Percentiles rank a stretch among this genome's conserved stretches.
phyloP scores from a whole-genome alignment of 2,888 invertebrate species.

The Meteorus cinctellus region DNA sequence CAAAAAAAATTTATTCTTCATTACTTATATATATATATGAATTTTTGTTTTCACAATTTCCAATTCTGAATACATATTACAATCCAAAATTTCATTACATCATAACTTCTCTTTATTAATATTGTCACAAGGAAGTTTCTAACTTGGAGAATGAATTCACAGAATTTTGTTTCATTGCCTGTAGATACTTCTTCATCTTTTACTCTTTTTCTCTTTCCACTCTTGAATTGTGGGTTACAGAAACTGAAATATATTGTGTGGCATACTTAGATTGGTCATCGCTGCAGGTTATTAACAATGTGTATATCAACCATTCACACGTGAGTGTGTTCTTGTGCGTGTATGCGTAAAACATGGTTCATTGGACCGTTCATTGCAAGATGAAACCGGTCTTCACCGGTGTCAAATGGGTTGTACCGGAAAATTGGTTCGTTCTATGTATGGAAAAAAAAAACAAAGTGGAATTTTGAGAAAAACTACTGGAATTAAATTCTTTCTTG shows the following conservation, averaged over 20 bases:
- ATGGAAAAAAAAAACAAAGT: not conserved
- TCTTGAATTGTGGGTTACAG: constrained; percentile 53
- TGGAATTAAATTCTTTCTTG: too few relatives aligned
- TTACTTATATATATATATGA: not conserved
- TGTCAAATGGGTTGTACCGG: not conserved
- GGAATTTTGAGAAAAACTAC: too few relatives aligned
- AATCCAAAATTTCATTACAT: constrained; percentile 3
- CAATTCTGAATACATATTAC: not conserved
- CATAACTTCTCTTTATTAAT: not conserved
- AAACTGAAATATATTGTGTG: constrained; percentile 47
- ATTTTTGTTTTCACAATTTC: constrained; percentile 2
- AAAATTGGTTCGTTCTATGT: not conserved
- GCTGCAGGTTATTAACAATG: constrained; percentile 45
- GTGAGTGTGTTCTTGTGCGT: not conserved
- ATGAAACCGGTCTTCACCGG: constrained; percentile 8
- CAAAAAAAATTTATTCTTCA: not conserved
- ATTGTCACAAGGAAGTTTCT: not conserved
- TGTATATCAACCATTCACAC: not conserved
- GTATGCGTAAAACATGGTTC: constrained; percentile 17
- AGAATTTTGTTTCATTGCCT: not conserved
- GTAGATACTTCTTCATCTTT: not conserved
- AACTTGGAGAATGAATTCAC: not conserved
- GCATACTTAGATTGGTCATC: constrained; percentile 57
- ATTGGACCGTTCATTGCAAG: not conserved
- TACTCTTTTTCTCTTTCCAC: constrained; percentile 17